phyloP scores from a whole-genome alignment of 2,888 invertebrate species.

The Drosophila crucigera region DNA sequence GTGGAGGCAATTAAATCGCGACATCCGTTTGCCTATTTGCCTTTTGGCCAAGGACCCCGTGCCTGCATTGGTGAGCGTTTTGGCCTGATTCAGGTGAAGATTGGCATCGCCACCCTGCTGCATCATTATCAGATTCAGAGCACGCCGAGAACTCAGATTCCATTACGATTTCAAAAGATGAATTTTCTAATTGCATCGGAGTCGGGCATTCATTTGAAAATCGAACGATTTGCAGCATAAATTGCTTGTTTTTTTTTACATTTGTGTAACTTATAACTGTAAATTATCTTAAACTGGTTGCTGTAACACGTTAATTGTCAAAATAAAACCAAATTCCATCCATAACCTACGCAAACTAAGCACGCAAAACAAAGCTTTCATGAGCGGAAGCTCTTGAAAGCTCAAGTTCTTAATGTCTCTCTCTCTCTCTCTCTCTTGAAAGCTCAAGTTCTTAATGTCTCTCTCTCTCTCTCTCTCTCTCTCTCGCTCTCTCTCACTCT shows the following conservation, averaged over 20 bases:
- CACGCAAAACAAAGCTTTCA: constrained; percentile 3
- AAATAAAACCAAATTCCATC: neutral
- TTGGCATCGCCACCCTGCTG: constrained; percentile 66
- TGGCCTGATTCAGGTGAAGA: constrained; percentile 78
- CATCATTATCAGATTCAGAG: constrained; percentile 41
- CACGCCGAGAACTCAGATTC: constrained; percentile 36
- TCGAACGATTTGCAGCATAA: constrained; percentile 7
- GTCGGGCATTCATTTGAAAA: constrained; percentile 39
- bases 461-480: too few species aligned
- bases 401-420: neutral
- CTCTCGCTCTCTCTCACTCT: too few species aligned
- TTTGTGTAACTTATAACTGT: neutral
- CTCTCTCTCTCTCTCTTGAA: neutral
- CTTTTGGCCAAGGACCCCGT: constrained; percentile 83
- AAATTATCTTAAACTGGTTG: constrained; percentile 14
- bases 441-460: too few species aligned
- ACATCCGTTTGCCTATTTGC: constrained; percentile 80
- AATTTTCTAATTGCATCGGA: constrained; percentile 37
- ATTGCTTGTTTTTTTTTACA: neutral
- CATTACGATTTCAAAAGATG: constrained; percentile 21
- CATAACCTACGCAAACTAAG: neutral
- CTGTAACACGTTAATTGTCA: neutral
- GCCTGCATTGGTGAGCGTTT: constrained; percentile 83
- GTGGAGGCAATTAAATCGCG: constrained; percentile 86
- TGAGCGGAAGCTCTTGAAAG: constrained; percentile 6